These are phyloP conservation scores for Hoplias malabaricus DNA, from an alignment of 2,113 vertebrate species.

Conservation along the genomic window DNA sequence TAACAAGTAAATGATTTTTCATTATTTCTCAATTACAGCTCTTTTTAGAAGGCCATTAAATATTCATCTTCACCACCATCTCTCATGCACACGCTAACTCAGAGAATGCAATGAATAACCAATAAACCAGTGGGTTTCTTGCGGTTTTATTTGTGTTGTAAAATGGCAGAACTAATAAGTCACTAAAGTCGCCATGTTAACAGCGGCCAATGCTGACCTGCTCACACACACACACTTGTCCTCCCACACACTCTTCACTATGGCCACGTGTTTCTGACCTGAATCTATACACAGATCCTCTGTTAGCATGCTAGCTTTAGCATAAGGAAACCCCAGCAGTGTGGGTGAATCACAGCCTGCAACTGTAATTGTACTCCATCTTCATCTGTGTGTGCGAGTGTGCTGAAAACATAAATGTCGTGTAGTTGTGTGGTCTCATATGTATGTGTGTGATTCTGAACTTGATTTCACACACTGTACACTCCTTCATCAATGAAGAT, in stretches of 20 bases:
- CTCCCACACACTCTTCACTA: slow-evolving; percentile 27
- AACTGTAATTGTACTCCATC: background rate
- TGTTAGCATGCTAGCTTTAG: slow-evolving; percentile 26
- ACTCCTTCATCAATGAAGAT: too few species aligned
- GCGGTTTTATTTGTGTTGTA: too few species aligned
- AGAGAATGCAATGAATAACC: too few species aligned
- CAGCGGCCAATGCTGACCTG: background rate
- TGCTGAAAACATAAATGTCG: background rate
- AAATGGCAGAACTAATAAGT: too few species aligned
- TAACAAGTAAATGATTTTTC: too few species aligned
- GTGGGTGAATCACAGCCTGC: slow-evolving; percentile 53
- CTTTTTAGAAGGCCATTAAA: too few species aligned
- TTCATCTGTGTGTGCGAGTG: slow-evolving; percentile 5
- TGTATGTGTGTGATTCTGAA: slow-evolving; percentile 25
- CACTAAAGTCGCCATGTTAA: too few species aligned
- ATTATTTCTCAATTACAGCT: too few species aligned
- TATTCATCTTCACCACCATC: too few species aligned
- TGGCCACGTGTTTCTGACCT: background rate
- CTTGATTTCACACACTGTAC: too few species aligned
- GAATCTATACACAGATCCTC: slow-evolving; percentile 20
- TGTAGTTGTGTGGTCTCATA: slow-evolving; percentile 7
- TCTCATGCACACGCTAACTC: too few species aligned
- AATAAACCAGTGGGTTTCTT: too few species aligned
- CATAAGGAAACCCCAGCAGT: slow-evolving; percentile 32
- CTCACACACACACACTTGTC: background rate